A percentile compares a stretch with the other conserved stretches of the same genome.
Evolutionary conservation across 2,797 vertebrate species (phyloP).

Genomic region (Anguilla megastoma): DNA sequence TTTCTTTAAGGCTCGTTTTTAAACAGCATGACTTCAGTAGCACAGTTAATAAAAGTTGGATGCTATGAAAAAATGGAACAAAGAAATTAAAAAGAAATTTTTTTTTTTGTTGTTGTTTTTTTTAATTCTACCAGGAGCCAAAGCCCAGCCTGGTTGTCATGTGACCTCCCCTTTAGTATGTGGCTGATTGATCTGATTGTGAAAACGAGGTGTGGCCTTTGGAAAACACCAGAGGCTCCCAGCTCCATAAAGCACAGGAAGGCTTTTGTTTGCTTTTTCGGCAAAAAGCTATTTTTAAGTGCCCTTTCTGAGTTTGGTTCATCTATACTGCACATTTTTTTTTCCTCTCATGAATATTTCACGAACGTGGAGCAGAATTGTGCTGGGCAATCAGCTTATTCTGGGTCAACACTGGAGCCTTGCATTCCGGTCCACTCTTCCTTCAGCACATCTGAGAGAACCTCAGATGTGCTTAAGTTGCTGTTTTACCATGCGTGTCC

Average conservation of each 20-base stretch:
- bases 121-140: not conserved
- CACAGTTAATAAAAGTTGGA: not conserved
- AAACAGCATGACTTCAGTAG: not conserved
- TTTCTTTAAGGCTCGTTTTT: not conserved
- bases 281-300: not conserved
- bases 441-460: not conserved
- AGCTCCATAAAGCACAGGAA: not conserved
- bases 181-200: not conserved
- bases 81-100: not conserved
- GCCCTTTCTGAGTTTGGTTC: not conserved
- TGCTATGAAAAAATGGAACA: not conserved
- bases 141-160: not conserved
- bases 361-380: conserved; percentile 24
- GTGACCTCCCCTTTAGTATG: not conserved
- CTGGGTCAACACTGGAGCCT: not conserved
- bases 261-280: not conserved
- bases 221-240: not conserved
- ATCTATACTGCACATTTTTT: conserved; percentile 40
- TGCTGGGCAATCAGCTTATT: conserved; percentile 17
- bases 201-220: not conserved
- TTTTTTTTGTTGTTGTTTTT: not conserved
- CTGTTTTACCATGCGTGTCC: not conserved
- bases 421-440: not conserved
- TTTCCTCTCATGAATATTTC: conserved; percentile 39
- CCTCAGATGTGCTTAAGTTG: not conserved